These are phyloP conservation scores for Glossophaga mutica DNA, from an alignment of 2,797 vertebrate genomes.

Conservation along the genomic window DNA sequence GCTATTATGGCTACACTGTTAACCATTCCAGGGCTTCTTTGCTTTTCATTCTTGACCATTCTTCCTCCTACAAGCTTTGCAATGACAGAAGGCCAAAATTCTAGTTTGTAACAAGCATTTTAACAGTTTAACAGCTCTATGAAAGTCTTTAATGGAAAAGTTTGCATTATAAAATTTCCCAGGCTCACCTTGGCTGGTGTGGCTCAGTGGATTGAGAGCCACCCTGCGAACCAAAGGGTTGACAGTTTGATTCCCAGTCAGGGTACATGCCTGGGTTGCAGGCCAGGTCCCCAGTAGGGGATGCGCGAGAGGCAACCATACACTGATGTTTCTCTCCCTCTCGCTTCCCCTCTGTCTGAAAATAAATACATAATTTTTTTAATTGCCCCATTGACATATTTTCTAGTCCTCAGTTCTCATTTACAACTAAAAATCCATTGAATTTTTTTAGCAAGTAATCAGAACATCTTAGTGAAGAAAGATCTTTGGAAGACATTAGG, in stretches of 20 bases:
- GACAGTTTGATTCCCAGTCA: too few species aligned
- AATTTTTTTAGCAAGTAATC: constrained; percentile 45
- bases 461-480: constrained; percentile 49
- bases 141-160: constrained; percentile 20
- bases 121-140: constrained; percentile 15
- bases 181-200: too few species aligned
- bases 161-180: constrained; percentile 61
- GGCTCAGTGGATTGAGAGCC: too few species aligned
- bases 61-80: neutral
- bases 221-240: too few species aligned
- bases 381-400: constrained; percentile 42
- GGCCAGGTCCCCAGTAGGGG: too few species aligned
- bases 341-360: too few species aligned
- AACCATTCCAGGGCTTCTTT: neutral
- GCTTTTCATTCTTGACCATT: neutral
- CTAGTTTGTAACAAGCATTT: constrained; percentile 14
- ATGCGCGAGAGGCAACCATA: too few species aligned
- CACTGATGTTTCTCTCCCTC: too few species aligned
- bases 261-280: too few species aligned
- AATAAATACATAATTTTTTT: too few species aligned
- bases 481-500: neutral
- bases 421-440: constrained; percentile 70
- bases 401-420: constrained; percentile 63
- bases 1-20: neutral
- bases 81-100: constrained; percentile 17